Evolutionary conservation across 2,113 vertebrate genomes (phyloP).

Genomic region (Oreochromis niloticus): DNA sequence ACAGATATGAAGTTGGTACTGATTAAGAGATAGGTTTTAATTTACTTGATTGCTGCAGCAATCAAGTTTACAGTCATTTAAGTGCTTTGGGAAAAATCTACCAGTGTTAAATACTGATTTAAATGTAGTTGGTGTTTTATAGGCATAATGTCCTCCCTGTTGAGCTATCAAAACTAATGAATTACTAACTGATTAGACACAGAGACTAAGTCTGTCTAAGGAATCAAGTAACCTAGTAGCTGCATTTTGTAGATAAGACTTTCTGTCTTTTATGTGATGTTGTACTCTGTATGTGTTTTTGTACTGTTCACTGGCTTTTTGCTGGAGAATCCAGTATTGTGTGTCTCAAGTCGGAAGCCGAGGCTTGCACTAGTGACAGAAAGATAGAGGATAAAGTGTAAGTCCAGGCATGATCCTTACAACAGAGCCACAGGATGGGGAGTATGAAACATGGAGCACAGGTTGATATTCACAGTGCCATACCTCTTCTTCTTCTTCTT

Average conservation of each 20-base stretch:
- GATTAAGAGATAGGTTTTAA: not conserved
- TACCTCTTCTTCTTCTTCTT: not conserved
- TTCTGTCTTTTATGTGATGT: not conserved
- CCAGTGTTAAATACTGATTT: not conserved
- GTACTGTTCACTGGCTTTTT: not conserved
- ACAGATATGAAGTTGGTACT: not conserved
- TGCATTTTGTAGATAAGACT: not conserved
- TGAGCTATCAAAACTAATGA: not conserved
- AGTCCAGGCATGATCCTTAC: not conserved
- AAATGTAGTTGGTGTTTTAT: not conserved
- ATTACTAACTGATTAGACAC: not conserved
- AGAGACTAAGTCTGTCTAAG: not conserved
- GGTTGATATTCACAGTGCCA: not conserved
- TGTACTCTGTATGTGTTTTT: not conserved
- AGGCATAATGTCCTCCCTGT: not conserved
- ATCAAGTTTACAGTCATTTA: conserved; percentile 18
- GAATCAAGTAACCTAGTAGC: not conserved
- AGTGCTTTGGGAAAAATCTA: conserved; percentile 2
- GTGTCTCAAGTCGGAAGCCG: not conserved
- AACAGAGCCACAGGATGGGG: not conserved
- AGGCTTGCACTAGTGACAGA: not conserved
- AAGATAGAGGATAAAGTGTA: not conserved
- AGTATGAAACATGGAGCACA: not conserved
- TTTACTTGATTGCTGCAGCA: conserved; percentile 27
- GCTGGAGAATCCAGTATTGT: not conserved